Evolutionary conservation across 1,140 invertebrate genomes (phyloP), one percentile per base, ranked within the genome.

Genomic region (Drosophila lacertosa): DNA sequence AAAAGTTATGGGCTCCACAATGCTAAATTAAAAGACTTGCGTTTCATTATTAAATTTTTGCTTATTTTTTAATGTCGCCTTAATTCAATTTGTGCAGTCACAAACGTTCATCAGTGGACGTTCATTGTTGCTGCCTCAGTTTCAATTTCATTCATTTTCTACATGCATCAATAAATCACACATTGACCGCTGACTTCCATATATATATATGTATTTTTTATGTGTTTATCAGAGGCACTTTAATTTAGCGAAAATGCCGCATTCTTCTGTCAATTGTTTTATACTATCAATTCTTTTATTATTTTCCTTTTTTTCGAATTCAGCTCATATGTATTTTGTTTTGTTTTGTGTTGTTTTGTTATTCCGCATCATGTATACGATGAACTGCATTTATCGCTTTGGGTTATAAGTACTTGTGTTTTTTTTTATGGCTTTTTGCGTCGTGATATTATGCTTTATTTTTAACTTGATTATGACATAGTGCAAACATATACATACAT

Each of bases 141-240:
- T 65, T 64, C 39, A 44, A 35, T 53, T 63, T 53, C 33, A 57
- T 72, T 73, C 53, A 48, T 67, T 69, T 57, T 60, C 65, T 83
- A 68, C 60, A 64, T 80, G 76, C 77, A 74, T 63, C 57, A 72
- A 84, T 86, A 86, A 84, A 86, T 84, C 81, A 84, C 64, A 54
- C 73, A 86, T 86, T 84, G 80, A 65, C 66, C 71, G 58, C 32
- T n/a, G 35, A 32, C 45, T 16, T 5, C 11, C 13, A 18, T 32
- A n/a, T 22, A 40, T n/a, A 26, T 57, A n/a, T 22, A 22, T 22
- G n/a, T 44, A n/a, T 24, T 58, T 45, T 65, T 64, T 74, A 77
- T 84, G 67, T 29, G 63, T 74, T 77, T 86, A 84, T 84, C 77
- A 81, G 75, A 77, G 67, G 77, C 81, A 86, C 73, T 86, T 84